Conservation (phyloP, 2,888 invertebrate genomes). For the Pristionchus mayeri region DNA sequence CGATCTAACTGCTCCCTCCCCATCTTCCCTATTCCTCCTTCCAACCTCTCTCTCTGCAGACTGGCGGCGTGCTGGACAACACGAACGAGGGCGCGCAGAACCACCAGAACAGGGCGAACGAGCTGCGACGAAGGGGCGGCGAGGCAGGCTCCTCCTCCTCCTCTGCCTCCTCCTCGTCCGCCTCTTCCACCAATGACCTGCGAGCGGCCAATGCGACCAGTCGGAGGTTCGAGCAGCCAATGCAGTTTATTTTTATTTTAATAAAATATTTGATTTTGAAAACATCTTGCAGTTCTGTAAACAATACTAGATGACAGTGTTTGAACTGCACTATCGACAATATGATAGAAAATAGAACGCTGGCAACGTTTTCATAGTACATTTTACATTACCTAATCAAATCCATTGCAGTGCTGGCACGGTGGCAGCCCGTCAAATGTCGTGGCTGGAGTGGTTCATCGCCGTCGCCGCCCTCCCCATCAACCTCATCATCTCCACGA, state of each 20-base stretch:
- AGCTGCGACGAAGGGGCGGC: constrained; percentile 48
- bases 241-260: too few relatives aligned
- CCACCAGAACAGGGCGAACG: constrained; percentile 50
- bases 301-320: too few relatives aligned
- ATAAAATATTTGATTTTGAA: too few relatives aligned
- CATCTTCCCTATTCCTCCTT: neutral
- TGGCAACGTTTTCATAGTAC: neutral
- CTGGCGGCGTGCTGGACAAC: constrained; percentile 55
- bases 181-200: neutral
- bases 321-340: too few relatives aligned
- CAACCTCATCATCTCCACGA: constrained; percentile 51
- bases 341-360: neutral
- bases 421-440: constrained; percentile 43
- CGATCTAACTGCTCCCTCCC: neutral
- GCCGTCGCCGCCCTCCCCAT: constrained; percentile 53
- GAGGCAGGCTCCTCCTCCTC: neutral
- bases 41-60: too few relatives aligned
- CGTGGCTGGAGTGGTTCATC: constrained; percentile 54
- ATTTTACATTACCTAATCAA: neutral
- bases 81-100: constrained; percentile 52
- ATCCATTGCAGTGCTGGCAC: neutral
- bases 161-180: neutral
- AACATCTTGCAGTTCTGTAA: too few relatives aligned
- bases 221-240: too few relatives aligned
- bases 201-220: neutral